Evolutionary conservation across 2,113 vertebrate species (phyloP), one percentile per base, ranked within the genome.

Genomic region (Atractosteus spatula): DNA sequence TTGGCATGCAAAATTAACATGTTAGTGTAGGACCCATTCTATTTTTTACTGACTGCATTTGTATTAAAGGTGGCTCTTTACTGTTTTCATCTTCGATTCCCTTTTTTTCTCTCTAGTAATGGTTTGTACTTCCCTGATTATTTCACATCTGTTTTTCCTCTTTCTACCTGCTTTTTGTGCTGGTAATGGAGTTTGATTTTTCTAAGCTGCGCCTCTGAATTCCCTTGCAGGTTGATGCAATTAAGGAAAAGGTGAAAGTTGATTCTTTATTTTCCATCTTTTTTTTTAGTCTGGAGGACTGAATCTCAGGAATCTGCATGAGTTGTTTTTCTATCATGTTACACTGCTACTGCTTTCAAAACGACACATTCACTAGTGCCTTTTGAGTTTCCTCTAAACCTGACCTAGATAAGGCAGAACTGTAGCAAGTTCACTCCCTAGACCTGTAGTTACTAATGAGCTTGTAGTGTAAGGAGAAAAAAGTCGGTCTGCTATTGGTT

Each of bases 161-260:
- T 93, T 91, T 95, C 85, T 88, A 82, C 85, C 87, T 92, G 79
- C 84, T 90, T 77, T 89, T 93, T 93, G 91, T 89, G 90, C 90
- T 90, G 86, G 80, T 83, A 86, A 89, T 89, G 80, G 83, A 85
- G 84, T 89, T 91, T 91, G 89, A 86, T 93, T 87, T 86, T 92
- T 86, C 86, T 94, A 93, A 96, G 94, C 94, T 94, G 92, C 95
- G 91, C 91, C 95, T 99, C 95, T 96, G 96, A 98, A 97, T 98
- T 99, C 94, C 96, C 96, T 96, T 98, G 85, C 95, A 98, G 96
- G 93, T 97, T 92, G 95, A 98, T 95, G 94, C 94, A 84, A 91
- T 98, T 93, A 94, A 93, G 89, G 92, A 96, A 88, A 94, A 97
- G 95, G 96, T 98, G 96, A 98, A 94, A 95, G 94, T 96, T 93